These are phyloP conservation scores for Zaprionus inermis DNA, from an alignment of 1,140 invertebrate species.

Conservation along the genomic window DNA sequence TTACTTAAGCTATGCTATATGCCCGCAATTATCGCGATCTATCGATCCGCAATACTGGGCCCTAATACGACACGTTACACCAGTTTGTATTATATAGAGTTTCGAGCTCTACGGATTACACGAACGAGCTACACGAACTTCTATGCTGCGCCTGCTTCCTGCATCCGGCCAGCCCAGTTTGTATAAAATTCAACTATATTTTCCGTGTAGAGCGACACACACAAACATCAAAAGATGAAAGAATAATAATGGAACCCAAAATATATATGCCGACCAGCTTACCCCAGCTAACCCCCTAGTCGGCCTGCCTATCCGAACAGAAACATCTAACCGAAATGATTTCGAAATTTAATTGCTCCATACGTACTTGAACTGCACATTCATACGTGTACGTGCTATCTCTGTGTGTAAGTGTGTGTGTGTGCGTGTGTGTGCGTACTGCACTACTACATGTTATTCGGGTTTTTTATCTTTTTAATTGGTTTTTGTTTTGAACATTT, in stretches of 20 bases:
- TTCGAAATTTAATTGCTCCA: constrained; percentile 57
- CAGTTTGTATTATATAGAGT: constrained; percentile 2
- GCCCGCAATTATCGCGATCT: constrained; percentile 14
- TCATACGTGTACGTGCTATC: not conserved
- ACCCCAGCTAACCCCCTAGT: not conserved
- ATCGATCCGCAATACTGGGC: not conserved
- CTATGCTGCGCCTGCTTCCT: not conserved
- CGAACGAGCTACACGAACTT: constrained; percentile 4
- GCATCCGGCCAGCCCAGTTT: not conserved
- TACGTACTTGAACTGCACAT: constrained; percentile 31
- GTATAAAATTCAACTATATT: constrained; percentile 22
- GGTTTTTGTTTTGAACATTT: constrained; percentile 71
- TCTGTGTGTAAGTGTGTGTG: not conserved
- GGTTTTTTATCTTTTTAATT: constrained; percentile 67
- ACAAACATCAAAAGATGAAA: constrained; percentile 8
- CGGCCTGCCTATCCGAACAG: constrained; percentile 27
- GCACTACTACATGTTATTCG: constrained; percentile 38
- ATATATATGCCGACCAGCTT: constrained; percentile 31
- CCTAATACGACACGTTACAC: not conserved
- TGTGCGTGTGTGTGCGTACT: not conserved
- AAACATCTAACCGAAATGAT: constrained; percentile 36
- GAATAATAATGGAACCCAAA: constrained; percentile 2
- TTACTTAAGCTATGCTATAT: constrained; percentile 46
- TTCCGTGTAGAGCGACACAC: not conserved
- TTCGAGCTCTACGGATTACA: not conserved